Conservation (phyloP, 2,113 vertebrate species). For the Myiozetetes cayanensis region DNA sequence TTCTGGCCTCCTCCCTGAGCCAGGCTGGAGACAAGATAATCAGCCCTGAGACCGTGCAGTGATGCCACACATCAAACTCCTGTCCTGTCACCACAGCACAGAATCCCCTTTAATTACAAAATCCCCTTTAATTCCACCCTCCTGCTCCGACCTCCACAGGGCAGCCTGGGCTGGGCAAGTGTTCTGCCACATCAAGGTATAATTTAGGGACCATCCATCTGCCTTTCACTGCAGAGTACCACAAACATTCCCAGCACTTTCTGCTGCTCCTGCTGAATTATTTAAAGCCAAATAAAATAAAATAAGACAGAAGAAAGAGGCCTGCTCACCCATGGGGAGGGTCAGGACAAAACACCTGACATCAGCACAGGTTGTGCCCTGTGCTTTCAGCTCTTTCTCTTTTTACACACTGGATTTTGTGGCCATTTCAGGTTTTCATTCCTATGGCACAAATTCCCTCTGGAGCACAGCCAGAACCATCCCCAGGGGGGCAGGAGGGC, state of each 20-base stretch:
- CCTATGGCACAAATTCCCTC: accelerated
- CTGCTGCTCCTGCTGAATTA: background rate
- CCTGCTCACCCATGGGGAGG: background rate
- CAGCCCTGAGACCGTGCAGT: background rate
- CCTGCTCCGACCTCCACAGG: background rate
- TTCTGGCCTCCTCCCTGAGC: background rate
- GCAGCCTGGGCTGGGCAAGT: background rate
- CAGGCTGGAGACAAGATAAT: background rate
- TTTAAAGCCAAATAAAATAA: background rate
- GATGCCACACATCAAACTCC: background rate
- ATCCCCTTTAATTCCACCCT: background rate
- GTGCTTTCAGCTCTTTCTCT: background rate
- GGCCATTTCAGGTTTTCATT: accelerated
- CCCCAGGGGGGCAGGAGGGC: accelerated
- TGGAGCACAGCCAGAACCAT: background rate
- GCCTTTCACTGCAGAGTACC: background rate
- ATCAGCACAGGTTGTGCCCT: background rate
- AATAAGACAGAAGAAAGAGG: background rate
- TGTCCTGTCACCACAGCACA: background rate
- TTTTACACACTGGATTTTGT: accelerated
- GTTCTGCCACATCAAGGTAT: background rate
- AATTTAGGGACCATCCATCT: background rate
- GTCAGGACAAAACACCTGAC: background rate
- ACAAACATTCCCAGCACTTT: background rate
- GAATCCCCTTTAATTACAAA: background rate